Evolutionary conservation across 2,797 vertebrate genomes (phyloP), one percentile per base, ranked within the genome.

Genomic region (Ctenopoma multispine): DNA sequence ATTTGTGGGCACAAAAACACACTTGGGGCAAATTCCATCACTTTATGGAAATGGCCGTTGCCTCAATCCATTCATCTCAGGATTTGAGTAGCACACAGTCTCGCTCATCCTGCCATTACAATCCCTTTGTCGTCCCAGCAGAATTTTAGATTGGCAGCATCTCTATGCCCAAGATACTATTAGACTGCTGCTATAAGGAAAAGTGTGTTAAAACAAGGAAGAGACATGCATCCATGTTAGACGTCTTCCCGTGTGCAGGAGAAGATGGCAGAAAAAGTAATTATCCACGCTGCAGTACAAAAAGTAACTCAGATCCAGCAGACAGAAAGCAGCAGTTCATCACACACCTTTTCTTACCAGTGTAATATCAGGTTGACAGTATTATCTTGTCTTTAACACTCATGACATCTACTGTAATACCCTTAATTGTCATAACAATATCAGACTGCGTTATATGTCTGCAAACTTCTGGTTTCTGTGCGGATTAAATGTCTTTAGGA

Each of bases 11-110:
- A 67, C 66, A 31, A 80, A 87, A 86, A 79, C 69, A 83, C 0
- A 56, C 82, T 77, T 24, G 51, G 68, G 77, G 75, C 53, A 76
- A 77, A 86, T 84, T 85, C 84, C 78, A 83, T 88, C 84, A 82
- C 72, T 87, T 88, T 87, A 86, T 85, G 76, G 84, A 85, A 90
- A 90, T 85, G 60, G 69, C 54, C 63, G 53, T 76, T 76, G 75
- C 80, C 63, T 84, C 79, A 50, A 80, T 83, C 79, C 83, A 80
- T 85, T 87, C 81, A 85, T 85, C 46, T 41, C 3, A 75, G 77
- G 86, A 80, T 87, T 90, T 88, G 85, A 83, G 77, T 61, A 55
- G 72, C 48, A 61, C 6, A 27, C 82, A 62, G 69, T 62, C 20
- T 62, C 3, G 63, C 66, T 82, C 75, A 81, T 82, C 69, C 76